A percentile compares a stretch with the other conserved stretches of the same genome.
These are phyloP conservation scores for Tachina grossa DNA, from an alignment of 2,888 invertebrate species.

Conservation along the genomic window DNA sequence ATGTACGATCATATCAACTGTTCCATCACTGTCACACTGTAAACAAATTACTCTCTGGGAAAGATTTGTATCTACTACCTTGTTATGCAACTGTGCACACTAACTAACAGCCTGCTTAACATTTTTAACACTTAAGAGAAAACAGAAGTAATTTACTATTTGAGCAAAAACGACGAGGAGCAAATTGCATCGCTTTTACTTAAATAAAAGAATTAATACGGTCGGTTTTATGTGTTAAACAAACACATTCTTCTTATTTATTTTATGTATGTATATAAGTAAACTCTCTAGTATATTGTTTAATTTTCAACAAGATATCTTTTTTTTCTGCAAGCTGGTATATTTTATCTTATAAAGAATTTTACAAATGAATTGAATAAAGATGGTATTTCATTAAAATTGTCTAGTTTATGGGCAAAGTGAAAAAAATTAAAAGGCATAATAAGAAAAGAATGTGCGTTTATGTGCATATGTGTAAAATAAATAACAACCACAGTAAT, in stretches of 20 bases:
- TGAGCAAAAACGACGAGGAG: slow-evolving; percentile 50
- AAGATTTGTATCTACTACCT: slow-evolving; percentile 8
- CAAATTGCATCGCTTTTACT: slow-evolving; percentile 49
- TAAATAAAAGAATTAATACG: slow-evolving; percentile 45
- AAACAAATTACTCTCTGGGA: neutral
- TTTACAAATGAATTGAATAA: slow-evolving; percentile 46
- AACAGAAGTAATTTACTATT: slow-evolving; percentile 66
- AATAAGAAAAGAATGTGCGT: slow-evolving; percentile 56
- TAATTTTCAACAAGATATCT: slow-evolving; percentile 26
- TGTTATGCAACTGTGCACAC: slow-evolving; percentile 52
- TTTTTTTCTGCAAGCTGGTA: slow-evolving; percentile 13
- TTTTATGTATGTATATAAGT: slow-evolving; percentile 17
- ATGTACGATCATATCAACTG: too few species aligned
- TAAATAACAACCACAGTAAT: slow-evolving; percentile 40
- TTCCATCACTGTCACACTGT: neutral
- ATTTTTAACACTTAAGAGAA: slow-evolving; percentile 58
- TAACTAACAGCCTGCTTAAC: slow-evolving; percentile 63
- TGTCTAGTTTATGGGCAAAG: slow-evolving; percentile 46
- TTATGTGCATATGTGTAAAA: slow-evolving; percentile 14
- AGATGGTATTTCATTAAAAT: slow-evolving; percentile 51
- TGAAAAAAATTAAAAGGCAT: slow-evolving; percentile 51
- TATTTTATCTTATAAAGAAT: slow-evolving; percentile 40
- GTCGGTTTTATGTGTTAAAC: slow-evolving; percentile 57
- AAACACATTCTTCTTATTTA: slow-evolving; percentile 43
- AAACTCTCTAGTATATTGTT: slow-evolving; percentile 29